phyloP scores from a whole-genome alignment of 64 coral and sea anemone species.

The Dendronephthya gigantea region DNA sequence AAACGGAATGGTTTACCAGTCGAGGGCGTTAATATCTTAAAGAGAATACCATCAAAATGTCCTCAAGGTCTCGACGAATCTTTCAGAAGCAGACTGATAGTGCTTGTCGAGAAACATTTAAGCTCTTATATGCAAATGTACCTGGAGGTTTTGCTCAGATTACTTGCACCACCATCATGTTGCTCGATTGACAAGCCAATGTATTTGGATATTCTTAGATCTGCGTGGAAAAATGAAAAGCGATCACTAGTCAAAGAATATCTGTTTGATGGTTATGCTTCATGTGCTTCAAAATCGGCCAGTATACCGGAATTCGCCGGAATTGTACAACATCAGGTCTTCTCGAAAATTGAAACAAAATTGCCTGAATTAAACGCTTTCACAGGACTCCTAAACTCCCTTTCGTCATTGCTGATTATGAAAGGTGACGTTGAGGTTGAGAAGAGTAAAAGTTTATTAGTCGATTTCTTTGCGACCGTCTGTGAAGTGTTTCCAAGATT shows the following conservation, averaged over 20 bases:
- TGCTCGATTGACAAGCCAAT: neutral
- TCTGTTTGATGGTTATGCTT: neutral
- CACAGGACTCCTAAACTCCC: neutral
- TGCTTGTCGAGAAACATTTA: neutral
- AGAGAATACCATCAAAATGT: neutral
- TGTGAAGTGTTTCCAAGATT: neutral
- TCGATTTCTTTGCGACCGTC: neutral
- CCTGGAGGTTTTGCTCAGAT: neutral
- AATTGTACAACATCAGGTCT: neutral
- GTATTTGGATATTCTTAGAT: neutral
- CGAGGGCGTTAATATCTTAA: neutral
- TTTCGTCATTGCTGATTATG: neutral
- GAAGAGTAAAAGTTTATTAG: neutral
- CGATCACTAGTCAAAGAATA: neutral
- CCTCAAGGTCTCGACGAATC: neutral
- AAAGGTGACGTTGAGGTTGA: neutral
- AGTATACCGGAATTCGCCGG: neutral
- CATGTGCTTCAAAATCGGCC: neutral
- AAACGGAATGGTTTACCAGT: neutral
- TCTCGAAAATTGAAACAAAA: neutral
- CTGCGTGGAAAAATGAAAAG: neutral
- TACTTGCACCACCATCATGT: neutral
- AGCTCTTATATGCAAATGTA: neutral
- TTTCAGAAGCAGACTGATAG: neutral
- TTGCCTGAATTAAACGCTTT: neutral